A percentile compares a stretch with the other conserved stretches of the same genome.
phyloP scores from a whole-genome alignment of 92 coral and sea anemone species.

The Siderastrea radians region DNA sequence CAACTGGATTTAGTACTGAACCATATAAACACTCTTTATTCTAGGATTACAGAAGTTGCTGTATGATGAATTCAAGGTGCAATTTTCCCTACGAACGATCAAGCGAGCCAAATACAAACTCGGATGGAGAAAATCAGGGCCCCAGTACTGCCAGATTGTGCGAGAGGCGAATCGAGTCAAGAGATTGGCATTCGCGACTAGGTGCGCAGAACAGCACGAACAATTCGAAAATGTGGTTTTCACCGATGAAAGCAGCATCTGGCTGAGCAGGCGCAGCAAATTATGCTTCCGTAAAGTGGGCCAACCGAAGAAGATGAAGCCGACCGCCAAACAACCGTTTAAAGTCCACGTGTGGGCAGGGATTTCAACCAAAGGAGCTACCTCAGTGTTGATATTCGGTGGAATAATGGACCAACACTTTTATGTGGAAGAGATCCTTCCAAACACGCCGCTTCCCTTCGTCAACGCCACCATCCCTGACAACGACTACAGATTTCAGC shows the following conservation, averaged over 20 bases:
- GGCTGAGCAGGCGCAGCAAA: neutral
- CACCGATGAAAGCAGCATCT: slow-evolving; percentile 7
- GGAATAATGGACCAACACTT: neutral
- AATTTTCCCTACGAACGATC: slow-evolving; percentile 4
- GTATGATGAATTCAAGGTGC: slow-evolving; percentile 1
- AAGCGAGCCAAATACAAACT: slow-evolving; percentile 23
- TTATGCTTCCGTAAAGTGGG: neutral
- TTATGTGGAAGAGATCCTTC: neutral
- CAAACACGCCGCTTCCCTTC: slow-evolving; percentile 1
- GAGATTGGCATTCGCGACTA: slow-evolving; percentile 17
- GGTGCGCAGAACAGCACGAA: neutral
- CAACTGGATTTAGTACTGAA: too few relatives aligned
- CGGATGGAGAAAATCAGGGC: slow-evolving; percentile 32
- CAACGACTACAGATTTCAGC: neutral
- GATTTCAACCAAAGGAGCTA: neutral
- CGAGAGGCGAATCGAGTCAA: slow-evolving; percentile 29
- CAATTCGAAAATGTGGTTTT: neutral
- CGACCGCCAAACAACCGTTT: neutral
- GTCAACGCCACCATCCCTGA: neutral
- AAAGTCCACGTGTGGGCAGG: neutral
- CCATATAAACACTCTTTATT: too few relatives aligned
- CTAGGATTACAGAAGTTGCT: slow-evolving; percentile 23
- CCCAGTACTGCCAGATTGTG: slow-evolving; percentile 35
- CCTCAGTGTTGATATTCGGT: neutral
- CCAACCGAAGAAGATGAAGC: neutral